Base-by-base conservation (phyloP, 2,888 invertebrate genomes). In the Melanchra persicariae region DNA sequence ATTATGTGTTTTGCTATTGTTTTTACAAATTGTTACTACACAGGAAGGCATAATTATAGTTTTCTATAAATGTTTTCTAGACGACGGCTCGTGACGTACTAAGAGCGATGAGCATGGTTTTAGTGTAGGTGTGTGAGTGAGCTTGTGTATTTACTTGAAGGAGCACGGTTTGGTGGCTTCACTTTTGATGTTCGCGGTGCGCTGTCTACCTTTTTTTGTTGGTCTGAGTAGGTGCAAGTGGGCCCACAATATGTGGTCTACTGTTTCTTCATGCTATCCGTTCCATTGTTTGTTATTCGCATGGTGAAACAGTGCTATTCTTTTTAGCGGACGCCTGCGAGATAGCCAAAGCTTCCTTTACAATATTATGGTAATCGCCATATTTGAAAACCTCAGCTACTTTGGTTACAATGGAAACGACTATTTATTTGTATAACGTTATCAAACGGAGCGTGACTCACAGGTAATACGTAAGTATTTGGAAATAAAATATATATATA, bases 251-350 rank as follows among this genome's bases (percentile, higher is more conserved):
- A 82, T 88, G 82, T 86, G 85, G 85, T 80, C 78, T 83, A 81
- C 79, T 85, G 85, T 93, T 93, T 88, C 92, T 86, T 88, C 90
- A 92, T 81, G 80, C 59, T 88, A 81, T 84, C 79, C 82, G 84
- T 85, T 86, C 90, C 81, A 91, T 91, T 92, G 92, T 92, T 91
- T 87, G 80, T 83, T 70, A 63, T 81, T 77, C 54, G 75, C 76
- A 85, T 91, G 88, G 82, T 88, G 91, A 88, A 93, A 91, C 81
- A 77, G 80, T 67, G 60, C 77, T 86, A 90, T 90, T 92, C 87
- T 91, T 91, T 66, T 87, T 83, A 82, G 83, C 75, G 64, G 81
- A 82, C 83, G 74, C 74, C 81, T 74, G 81, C 74, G 68, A 83
- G 83, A 88, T 88, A 82, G 78, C 80, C 81, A 85, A 85, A 79